Conservation (phyloP, 2,113 vertebrate species). For the Sceloporus undulatus region DNA sequence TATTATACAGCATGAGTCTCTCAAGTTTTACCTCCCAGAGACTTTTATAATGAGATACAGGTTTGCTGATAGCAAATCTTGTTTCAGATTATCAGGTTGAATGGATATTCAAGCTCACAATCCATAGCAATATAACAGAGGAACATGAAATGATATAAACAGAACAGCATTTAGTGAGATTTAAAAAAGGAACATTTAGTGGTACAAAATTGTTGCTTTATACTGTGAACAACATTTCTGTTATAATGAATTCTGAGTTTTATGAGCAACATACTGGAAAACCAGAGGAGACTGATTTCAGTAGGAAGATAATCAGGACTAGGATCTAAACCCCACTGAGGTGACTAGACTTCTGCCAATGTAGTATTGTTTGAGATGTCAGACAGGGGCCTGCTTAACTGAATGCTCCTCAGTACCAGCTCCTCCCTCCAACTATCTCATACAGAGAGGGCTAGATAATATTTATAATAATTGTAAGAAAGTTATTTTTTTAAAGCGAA, state of each 20-base stretch:
- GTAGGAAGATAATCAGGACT: neutral
- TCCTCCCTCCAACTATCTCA: neutral
- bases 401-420: neutral
- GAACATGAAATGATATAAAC: too few relatives aligned
- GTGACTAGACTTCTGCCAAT: neutral
- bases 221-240: slow-evolving; percentile 29
- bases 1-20: neutral
- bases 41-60: neutral
- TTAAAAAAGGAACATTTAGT: neutral
- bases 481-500: too few relatives aligned
- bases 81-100: neutral
- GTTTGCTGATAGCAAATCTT: neutral
- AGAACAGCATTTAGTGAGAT: neutral
- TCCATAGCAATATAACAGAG: neutral
- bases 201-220: neutral
- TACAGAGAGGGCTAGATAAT: too few relatives aligned
- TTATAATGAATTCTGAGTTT: neutral
- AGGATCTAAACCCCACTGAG: neutral
- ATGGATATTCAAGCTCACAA: neutral
- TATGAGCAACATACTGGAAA: neutral
- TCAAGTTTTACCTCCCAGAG: neutral
- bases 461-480: too few relatives aligned
- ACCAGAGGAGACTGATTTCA: neutral
- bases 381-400: neutral
- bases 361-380: neutral